Evolutionary conservation across 2,113 vertebrate species (phyloP), one percentile per base, ranked within the genome.

Genomic region (Clarias batrachus): DNA sequence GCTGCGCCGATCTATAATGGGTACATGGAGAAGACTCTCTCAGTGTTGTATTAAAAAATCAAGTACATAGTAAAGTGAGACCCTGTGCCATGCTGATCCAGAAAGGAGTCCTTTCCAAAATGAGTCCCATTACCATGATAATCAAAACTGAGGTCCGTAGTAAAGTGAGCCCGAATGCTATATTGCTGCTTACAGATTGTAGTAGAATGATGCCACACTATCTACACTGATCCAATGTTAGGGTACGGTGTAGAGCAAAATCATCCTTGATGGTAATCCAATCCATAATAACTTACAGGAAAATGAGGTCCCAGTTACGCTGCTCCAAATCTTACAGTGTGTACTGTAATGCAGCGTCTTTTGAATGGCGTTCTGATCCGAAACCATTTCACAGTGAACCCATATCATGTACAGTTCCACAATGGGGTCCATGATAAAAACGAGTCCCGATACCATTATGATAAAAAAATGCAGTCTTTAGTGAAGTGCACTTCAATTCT

Each of bases 131-230:
- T 59, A 25, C 73, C 73, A 13, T 76, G 73, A 76, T 76, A 13
- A 76, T 76, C 48, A 54, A 76, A 52, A n/a, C 41, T 76, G 41
- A 48, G 62, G 68, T 62, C 48, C 33, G 7, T 52, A 74, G 56
- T 60, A 74, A 84, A 84, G 13, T 48, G 30, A 84, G 70, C 52
- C 62, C 60, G 1, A 6, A 8, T 78, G 76, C n/a, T 78, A 78
- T 27, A 78, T 23, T n/a, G 52, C 76, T 78, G 6, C 48, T 48
- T 48, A 14, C 13, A 27, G 13, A 27, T 17, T 78, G 52, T 30
- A 78, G n/a, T 17, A 57, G 30, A 78, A 57, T 30, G 8, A 57
- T 56, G 74, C 25, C 74, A 48, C 48, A 48, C 52, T 77, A 27
- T 3, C 48, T 56, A 9, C 0, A 11, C 3, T 59, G 27, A 80